Base-by-base conservation (phyloP, 2,888 invertebrate genomes). In the Julus scandinavius region DNA sequence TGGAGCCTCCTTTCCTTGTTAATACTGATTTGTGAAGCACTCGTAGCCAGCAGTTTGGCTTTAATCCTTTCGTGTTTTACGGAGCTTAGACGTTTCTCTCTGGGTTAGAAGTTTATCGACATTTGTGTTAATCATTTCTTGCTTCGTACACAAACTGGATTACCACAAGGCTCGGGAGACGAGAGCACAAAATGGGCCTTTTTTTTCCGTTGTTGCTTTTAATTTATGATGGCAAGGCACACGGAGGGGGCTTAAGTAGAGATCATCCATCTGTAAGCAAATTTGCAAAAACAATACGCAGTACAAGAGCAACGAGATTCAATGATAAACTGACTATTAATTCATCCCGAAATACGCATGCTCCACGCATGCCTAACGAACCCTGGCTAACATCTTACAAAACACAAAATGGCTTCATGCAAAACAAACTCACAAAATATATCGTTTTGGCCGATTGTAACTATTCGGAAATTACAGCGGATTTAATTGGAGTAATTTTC, bases 1-100 rank as follows among this genome's bases (percentile, higher is more conserved):
- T 5, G 5, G n/a, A 20, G 63, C 20, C 9, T 13, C 63, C 20
- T 63, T 20, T 63, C 63, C 4, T 20, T 63, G 63, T 63, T 63
- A 63, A 63, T 63, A 63, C 63, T 63, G 63, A 63, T 63, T 63
- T 63, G 63, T 63, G 63, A n/a, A 63, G 63, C 63, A 63, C 63
- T 20, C 20, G 63, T n/a, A 63, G 63, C 63, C 63, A 63, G 63
- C 63, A n/a, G 20, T 63, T 63, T 63, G 63, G 7, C 63, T 63
- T 63, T 63, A 63, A 63, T 63, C 63, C 63, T n/a, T 63, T 63
- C 63, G 20, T 63, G 63, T 63, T 63, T 63, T 63, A 20, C 63
- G 63, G 63, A 20, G 63, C 63, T 63, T 63, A 63, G 63, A 20
- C 63, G 63, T 63, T 63, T 63, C 63, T 63, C 63, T 63, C 63